phyloP scores from a whole-genome alignment of 2,113 vertebrate genomes.

The Clarias batrachus region DNA sequence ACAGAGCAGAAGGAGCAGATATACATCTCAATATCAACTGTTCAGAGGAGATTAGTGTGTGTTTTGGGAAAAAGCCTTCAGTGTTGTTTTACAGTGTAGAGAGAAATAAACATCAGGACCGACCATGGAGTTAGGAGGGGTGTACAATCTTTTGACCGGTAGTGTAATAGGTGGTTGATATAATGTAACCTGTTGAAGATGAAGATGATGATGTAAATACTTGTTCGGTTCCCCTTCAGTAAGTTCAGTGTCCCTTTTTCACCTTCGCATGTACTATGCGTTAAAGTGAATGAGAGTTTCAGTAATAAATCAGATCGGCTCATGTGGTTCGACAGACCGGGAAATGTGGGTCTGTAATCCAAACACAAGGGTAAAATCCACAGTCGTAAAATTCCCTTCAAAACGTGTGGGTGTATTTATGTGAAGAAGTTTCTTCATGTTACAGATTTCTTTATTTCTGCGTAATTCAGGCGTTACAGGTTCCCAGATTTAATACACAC shows the following conservation, averaged over 20 bases:
- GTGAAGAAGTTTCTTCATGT: too few relatives aligned
- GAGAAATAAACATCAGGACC: too few relatives aligned
- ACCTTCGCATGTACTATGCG: not conserved
- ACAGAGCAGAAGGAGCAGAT: too few relatives aligned
- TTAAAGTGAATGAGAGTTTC: not conserved
- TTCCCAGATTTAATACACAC: not conserved
- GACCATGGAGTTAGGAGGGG: too few relatives aligned
- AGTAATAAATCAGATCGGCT: not conserved
- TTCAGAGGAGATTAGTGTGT: too few relatives aligned
- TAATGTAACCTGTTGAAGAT: not conserved
- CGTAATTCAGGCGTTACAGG: not conserved
- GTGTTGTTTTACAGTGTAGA: too few relatives aligned
- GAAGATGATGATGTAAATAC: not conserved
- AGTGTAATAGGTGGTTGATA: not conserved
- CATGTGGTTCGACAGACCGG: not conserved
- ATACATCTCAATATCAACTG: too few relatives aligned
- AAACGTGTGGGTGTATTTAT: too few relatives aligned
- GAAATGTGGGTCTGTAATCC: not conserved
- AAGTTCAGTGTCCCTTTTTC: not conserved
- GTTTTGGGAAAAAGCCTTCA: too few relatives aligned
- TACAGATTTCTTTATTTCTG: too few relatives aligned
- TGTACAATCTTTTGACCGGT: too few relatives aligned
- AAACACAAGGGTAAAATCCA: not conserved
- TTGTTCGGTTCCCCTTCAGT: not conserved
- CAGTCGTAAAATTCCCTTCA: not conserved